Evolutionary conservation across 2,888 invertebrate genomes (phyloP), one percentile per base, ranked within the genome.

Genomic region (Omphaloscelis lunosa): DNA sequence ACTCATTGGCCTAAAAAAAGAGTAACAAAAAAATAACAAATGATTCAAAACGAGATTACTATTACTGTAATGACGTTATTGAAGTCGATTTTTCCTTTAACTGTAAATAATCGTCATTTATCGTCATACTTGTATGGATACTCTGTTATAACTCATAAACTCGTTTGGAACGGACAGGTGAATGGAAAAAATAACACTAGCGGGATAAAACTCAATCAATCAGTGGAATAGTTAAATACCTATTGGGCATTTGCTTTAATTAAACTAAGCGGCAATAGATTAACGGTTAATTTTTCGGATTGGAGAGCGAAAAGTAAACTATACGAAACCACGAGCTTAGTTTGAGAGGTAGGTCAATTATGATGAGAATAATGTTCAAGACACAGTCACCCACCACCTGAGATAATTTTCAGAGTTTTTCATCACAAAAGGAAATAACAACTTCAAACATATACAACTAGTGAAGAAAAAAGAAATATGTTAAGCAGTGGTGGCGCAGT

Each of bases 11-110:
- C 11, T 20, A 27, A 45, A 20, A 61, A 41, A 29, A 5, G 51
- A 51, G 51, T 0, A 20, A 51, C 7, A 51, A 51, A 20, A 20
- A 51, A 8, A 23, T 23, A 45, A 15, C 41, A 45, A 15, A 45
- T 62, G 53, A 77, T 12, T 62, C 45, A 77, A 62, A 8, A 68
- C 23, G 9, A n/a, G 39, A 51, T 53, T 41, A 59, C 20, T 48
- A 56, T 11, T 12, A 39, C 11, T 3, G 7, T 51, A 48, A 29
- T 23, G 9, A 15, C 29, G 48, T 23, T 9, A 15, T 71, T 34
- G 48, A n/a, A 17, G 53, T 23, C 6, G 17, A 20, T 2, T 69
- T 62, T 69, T 77, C 77, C 77, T 69, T 27, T 77, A 62, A 77
- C 77, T 53, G 77, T 77, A 39, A 61, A 45, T 68, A 34, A 27